These are phyloP conservation scores for Menidia menidia DNA, from an alignment of 2,797 vertebrate genomes.

Conservation along the genomic window DNA sequence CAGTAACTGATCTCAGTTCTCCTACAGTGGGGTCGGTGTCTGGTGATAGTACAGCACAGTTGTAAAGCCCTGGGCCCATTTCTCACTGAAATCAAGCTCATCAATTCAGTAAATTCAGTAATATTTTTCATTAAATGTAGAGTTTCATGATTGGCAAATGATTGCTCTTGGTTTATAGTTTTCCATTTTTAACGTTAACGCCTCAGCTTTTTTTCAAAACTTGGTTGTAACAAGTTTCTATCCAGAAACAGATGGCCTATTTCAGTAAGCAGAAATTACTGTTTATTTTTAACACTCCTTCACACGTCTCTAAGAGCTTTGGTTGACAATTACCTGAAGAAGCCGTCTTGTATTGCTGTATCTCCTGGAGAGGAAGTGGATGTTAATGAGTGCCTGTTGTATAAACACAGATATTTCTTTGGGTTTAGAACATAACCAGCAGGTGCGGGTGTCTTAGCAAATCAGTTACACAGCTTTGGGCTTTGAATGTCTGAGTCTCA, in stretches of 20 bases:
- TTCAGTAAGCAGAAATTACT: slow-evolving; percentile 52
- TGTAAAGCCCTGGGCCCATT: background rate
- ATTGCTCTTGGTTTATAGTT: background rate
- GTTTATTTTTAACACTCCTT: slow-evolving; percentile 76
- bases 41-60: background rate
- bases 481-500: slow-evolving; percentile 14
- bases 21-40: background rate
- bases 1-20: background rate
- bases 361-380: slow-evolving; percentile 70
- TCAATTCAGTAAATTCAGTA: too few species aligned
- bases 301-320: slow-evolving; percentile 35
- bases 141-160: background rate
- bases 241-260: slow-evolving; percentile 41
- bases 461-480: slow-evolving; percentile 65
- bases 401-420: slow-evolving; percentile 71
- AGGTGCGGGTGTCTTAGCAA: slow-evolving; percentile 56
- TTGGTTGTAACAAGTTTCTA: slow-evolving; percentile 5
- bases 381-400: slow-evolving; percentile 84
- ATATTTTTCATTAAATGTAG: too few species aligned
- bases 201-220: background rate
- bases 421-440: slow-evolving; percentile 42
- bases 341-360: slow-evolving; percentile 60
- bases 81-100: too few species aligned
- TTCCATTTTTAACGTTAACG: background rate
- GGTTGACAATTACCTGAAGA: slow-evolving; percentile 78